phyloP scores from a whole-genome alignment of 2,113 vertebrate genomes.

The Catharus minimus region DNA sequence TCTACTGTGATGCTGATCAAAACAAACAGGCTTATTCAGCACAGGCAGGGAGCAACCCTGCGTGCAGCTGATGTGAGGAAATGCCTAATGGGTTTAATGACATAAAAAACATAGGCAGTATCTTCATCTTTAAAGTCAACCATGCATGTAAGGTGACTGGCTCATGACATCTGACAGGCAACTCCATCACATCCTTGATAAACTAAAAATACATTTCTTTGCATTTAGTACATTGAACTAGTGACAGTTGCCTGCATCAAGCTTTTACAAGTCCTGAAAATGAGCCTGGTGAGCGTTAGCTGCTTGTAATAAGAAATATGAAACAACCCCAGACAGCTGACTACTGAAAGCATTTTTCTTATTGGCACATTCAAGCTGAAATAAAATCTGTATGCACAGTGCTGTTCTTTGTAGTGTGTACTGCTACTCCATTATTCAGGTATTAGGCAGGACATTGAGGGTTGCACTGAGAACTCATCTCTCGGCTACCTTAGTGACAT shows the following conservation, averaged over 20 bases:
- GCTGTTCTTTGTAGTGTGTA: slow-evolving; percentile 29
- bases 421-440: slow-evolving; percentile 32
- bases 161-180: slow-evolving; percentile 2
- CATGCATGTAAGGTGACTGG: background rate
- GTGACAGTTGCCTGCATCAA: background rate
- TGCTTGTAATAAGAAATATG: background rate
- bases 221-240: background rate
- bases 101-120: slow-evolving; percentile 4
- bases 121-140: slow-evolving; percentile 26
- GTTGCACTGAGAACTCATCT: slow-evolving; percentile 14
- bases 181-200: background rate
- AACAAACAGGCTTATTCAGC: slow-evolving; percentile 32
- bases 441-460: background rate
- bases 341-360: slow-evolving; percentile 31
- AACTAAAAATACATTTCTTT: background rate
- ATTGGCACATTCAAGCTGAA: slow-evolving; percentile 21
- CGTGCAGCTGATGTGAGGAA: background rate
- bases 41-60: background rate
- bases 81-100: slow-evolving; percentile 31
- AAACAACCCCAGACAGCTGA: slow-evolving; percentile 24
- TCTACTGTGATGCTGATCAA: slow-evolving; percentile 17
- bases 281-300: background rate
- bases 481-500: background rate
- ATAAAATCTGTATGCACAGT: slow-evolving; percentile 45
- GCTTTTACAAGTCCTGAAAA: slow-evolving; percentile 9